phyloP scores from a whole-genome alignment of 2,113 vertebrate genomes.

The Gymnogyps californianus region DNA sequence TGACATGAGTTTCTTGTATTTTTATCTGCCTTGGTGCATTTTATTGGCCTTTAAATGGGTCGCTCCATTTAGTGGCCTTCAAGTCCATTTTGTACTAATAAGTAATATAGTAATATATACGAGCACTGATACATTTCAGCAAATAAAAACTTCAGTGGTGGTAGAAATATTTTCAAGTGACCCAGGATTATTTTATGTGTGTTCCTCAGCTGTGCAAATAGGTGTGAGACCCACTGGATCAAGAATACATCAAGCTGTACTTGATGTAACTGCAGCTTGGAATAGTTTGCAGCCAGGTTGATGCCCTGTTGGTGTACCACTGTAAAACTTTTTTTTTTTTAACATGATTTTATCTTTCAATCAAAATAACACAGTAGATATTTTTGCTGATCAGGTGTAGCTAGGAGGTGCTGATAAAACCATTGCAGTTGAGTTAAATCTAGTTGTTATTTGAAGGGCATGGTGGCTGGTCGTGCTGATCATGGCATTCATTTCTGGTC shows the following conservation, averaged over 20 bases:
- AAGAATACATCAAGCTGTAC: rapidly evolving
- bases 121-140: neutral
- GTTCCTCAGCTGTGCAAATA: neutral
- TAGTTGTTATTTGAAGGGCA: neutral
- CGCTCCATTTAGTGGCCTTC: neutral
- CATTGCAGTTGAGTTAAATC: neutral
- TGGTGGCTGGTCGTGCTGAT: neutral
- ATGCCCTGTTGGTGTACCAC: neutral
- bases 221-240: neutral
- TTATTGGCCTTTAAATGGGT: neutral
- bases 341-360: neutral
- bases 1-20: neutral
- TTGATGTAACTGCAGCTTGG: neutral
- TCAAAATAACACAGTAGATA: neutral
- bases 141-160: neutral
- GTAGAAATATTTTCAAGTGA: neutral
- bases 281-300: neutral
- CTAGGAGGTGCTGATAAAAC: neutral
- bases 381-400: neutral
- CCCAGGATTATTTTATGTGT: neutral
- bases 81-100: neutral
- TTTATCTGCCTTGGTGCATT: neutral
- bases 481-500: neutral
- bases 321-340: neutral
- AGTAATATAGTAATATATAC: neutral